phyloP scores from a whole-genome alignment of 1,140 invertebrate species.

The Caerostris extrusa region DNA sequence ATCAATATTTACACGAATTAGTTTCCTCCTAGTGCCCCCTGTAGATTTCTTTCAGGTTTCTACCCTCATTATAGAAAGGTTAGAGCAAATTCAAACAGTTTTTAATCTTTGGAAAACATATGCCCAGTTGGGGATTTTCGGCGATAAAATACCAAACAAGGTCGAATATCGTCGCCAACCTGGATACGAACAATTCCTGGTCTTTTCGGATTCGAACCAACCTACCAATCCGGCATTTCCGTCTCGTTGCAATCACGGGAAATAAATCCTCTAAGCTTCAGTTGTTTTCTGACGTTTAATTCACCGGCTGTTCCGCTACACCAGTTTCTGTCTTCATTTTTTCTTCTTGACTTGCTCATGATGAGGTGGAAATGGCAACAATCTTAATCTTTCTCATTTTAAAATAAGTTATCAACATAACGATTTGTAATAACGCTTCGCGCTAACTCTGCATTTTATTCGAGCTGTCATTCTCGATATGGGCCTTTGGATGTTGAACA shows the following conservation, averaged over 20 bases:
- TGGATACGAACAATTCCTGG: not conserved
- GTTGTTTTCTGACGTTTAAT: conserved; percentile 58
- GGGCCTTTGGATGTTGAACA: not conserved
- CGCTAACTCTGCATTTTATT: conserved; percentile 9
- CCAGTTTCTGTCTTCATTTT: conserved; percentile 31
- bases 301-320: conserved; percentile 42
- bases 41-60: not conserved
- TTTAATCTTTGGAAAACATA: not conserved
- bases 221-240: conserved; percentile 38
- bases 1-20: not conserved
- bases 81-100: not conserved
- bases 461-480: not conserved
- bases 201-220: conserved; percentile 49
- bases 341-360: not conserved
- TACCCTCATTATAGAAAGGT: not conserved
- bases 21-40: not conserved
- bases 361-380: conserved; percentile 28
- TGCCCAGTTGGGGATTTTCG: not conserved
- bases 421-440: not conserved
- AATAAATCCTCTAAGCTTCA: conserved; percentile 53
- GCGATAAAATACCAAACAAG: conserved; percentile 50
- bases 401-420: not conserved
- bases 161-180: conserved; percentile 61
- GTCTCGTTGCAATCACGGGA: conserved; percentile 24
- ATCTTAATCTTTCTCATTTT: conserved; percentile 48